Evolutionary conservation across 2,888 invertebrate genomes (phyloP).

Genomic region (Stenchaetothrips biformis): DNA sequence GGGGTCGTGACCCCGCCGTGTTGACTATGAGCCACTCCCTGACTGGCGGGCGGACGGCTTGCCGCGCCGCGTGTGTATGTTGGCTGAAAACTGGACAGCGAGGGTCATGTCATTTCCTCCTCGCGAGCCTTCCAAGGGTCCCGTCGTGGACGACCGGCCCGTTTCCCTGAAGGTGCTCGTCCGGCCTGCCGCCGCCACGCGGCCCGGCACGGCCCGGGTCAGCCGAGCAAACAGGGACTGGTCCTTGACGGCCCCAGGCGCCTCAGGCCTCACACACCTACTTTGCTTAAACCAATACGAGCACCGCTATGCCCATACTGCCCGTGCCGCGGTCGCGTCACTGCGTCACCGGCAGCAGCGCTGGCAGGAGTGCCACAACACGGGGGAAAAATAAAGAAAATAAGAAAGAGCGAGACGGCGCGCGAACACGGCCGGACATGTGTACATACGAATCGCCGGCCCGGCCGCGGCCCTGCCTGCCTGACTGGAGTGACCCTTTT

Average conservation of each 20-base stretch:
- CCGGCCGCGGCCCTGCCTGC: background rate
- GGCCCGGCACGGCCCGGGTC: background rate
- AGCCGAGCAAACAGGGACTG: background rate
- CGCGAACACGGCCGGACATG: too few species aligned
- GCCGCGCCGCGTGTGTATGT: too few species aligned
- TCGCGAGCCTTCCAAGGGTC: too few species aligned
- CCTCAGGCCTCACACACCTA: background rate
- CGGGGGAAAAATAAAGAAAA: background rate
- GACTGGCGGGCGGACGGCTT: too few species aligned
- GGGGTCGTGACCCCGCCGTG: background rate
- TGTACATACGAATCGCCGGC: too few species aligned
- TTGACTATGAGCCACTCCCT: slow-evolving; percentile 19
- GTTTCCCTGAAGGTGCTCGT: too few species aligned
- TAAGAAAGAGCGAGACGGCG: background rate
- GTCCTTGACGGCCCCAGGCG: background rate
- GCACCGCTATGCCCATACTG: background rate
- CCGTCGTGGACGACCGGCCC: too few species aligned
- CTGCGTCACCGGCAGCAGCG: background rate
- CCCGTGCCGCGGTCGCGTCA: background rate
- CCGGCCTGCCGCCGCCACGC: background rate
- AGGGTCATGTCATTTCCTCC: too few species aligned
- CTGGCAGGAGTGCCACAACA: background rate
- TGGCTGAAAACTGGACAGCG: too few species aligned
- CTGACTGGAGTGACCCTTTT: background rate
- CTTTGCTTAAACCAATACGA: slow-evolving; percentile 20